Evolutionary conservation across 2,797 vertebrate genomes (phyloP).

Genomic region (Anabas testudineus): DNA sequence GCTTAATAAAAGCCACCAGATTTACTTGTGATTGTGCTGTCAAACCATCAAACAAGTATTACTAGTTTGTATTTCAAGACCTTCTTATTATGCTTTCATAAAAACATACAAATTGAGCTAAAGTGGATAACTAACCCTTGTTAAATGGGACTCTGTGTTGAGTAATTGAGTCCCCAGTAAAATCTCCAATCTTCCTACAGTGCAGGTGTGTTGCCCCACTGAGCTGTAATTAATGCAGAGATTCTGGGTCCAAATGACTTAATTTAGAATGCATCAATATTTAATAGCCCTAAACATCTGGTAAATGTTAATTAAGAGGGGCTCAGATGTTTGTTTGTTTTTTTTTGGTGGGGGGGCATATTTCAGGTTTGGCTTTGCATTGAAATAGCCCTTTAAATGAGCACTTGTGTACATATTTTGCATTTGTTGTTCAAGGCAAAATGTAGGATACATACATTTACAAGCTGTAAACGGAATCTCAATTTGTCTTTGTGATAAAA

Average conservation of each 20-base stretch:
- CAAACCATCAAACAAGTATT: slow-evolving; percentile 20
- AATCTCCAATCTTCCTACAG: slow-evolving; percentile 43
- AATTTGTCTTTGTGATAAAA: too few species aligned
- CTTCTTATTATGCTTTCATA: neutral
- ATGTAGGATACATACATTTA: too few species aligned
- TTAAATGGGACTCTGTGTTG: slow-evolving; percentile 25
- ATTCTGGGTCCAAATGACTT: slow-evolving; percentile 27
- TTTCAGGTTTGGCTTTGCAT: neutral
- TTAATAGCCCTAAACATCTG: slow-evolving; percentile 52
- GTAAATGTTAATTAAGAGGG: slow-evolving; percentile 41
- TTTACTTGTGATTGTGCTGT: neutral
- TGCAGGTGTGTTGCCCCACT: slow-evolving; percentile 27
- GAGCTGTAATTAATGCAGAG: slow-evolving; percentile 53
- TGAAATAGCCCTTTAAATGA: slow-evolving; percentile 25
- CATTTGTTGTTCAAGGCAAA: too few species aligned
- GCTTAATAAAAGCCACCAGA: neutral
- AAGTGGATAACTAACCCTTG: slow-evolving; percentile 4
- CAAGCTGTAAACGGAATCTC: too few species aligned
- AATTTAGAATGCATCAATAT: slow-evolving; percentile 61
- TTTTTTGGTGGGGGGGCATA: neutral
- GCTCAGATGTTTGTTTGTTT: slow-evolving; percentile 19
- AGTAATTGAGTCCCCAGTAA: slow-evolving; percentile 51
- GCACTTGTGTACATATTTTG: neutral
- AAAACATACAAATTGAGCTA: neutral
- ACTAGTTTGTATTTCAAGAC: slow-evolving; percentile 13